Percentiles rank a stretch among this genome's conserved stretches.
Evolutionary conservation across 2,888 invertebrate genomes (phyloP).

Genomic region (Embidobia sp.): DNA sequence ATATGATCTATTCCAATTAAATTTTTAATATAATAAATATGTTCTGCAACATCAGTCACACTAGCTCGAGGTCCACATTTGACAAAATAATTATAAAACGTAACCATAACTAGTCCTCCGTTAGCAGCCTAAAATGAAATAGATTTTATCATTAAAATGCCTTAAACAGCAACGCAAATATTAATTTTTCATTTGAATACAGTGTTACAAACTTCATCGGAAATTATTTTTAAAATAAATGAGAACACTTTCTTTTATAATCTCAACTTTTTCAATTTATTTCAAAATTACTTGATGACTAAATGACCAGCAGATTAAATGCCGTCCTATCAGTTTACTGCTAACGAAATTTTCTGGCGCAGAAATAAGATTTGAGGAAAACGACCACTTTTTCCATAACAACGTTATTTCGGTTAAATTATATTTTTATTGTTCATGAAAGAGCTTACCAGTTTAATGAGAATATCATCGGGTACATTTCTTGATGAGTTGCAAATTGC

Average conservation of each 20-base stretch:
- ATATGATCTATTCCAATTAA: slow-evolving; percentile 85
- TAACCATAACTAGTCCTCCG: slow-evolving; percentile 95
- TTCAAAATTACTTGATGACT: too few species aligned
- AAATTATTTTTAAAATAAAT: too few species aligned
- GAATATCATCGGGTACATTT: slow-evolving; percentile 94
- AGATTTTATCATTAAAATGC: too few species aligned
- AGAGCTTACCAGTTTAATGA: slow-evolving; percentile 84
- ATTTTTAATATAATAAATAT: slow-evolving; percentile 85
- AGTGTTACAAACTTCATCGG: too few species aligned
- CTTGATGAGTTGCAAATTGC: slow-evolving; percentile 93
- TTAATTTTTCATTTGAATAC: too few species aligned
- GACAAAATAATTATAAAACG: slow-evolving; percentile 93
- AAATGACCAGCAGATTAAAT: too few species aligned
- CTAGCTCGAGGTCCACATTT: slow-evolving; percentile 91
- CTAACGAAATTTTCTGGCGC: too few species aligned
- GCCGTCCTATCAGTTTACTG: too few species aligned
- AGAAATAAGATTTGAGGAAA: too few species aligned
- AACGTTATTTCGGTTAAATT: background rate
- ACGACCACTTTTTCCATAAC: background rate
- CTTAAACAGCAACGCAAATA: too few species aligned
- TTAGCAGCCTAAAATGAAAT: slow-evolving; percentile 85
- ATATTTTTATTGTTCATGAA: background rate
- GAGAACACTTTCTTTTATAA: too few species aligned
- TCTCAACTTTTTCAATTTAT: too few species aligned
- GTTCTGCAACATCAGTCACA: slow-evolving; percentile 88